These are phyloP conservation scores for Gavialis gangeticus DNA, from an alignment of 2,113 vertebrate genomes.

Conservation along the genomic window DNA sequence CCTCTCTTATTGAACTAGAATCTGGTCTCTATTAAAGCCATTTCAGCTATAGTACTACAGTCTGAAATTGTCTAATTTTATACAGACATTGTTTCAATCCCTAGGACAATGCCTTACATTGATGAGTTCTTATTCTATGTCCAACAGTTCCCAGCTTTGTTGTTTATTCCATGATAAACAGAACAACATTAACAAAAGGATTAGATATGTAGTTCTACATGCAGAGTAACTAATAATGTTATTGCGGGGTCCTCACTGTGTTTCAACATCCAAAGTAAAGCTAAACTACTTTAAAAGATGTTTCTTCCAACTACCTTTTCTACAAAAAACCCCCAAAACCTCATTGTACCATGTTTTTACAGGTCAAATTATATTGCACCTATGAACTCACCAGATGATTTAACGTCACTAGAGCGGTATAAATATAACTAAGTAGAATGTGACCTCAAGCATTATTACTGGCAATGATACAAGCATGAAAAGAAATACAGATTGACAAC, in stretches of 20 bases:
- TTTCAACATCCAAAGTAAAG: not conserved
- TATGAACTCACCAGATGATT: not conserved
- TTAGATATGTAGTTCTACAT: not conserved
- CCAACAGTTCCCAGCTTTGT: not conserved
- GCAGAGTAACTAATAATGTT: not conserved
- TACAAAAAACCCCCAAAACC: not conserved
- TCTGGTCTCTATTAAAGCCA: conserved; percentile 81
- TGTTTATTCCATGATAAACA: not conserved
- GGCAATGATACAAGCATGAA: not conserved
- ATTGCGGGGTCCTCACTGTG: not conserved
- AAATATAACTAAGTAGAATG: not conserved
- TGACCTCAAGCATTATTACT: not conserved
- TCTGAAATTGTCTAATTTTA: conserved; percentile 39
- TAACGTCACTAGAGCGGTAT: not conserved
- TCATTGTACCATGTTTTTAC: not conserved
- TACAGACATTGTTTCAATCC: conserved; percentile 30
- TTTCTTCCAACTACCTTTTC: not conserved
- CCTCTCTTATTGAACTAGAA: conserved; percentile 38
- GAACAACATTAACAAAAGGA: not conserved
- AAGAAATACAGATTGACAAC: not conserved
- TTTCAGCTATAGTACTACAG: conserved; percentile 50
- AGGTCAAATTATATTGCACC: not conserved
- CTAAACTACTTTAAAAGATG: not conserved
- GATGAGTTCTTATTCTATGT: conserved; percentile 27
- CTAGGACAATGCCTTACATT: conserved; percentile 40